Conservation (phyloP, 2,888 invertebrate genomes). For the Heteromurus nitidus region DNA sequence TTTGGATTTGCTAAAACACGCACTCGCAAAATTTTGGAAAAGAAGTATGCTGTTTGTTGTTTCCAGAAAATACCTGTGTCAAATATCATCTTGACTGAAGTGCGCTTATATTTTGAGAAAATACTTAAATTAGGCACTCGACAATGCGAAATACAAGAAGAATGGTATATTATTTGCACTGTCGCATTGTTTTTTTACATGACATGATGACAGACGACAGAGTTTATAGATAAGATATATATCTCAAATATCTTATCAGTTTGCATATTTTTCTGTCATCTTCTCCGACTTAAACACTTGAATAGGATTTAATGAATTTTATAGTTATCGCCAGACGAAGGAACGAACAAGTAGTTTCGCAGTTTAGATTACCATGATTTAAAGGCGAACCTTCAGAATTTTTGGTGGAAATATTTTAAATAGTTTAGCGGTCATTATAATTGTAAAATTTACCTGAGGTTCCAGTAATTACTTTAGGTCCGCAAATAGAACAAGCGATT, state of each 20-base stretch:
- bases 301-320: too few relatives aligned
- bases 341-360: not conserved
- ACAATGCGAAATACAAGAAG: not conserved
- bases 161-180: not conserved
- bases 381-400: not conserved
- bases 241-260: too few relatives aligned
- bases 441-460: too few relatives aligned
- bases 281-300: not conserved
- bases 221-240: too few relatives aligned
- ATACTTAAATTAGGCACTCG: too few relatives aligned
- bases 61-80: too few relatives aligned
- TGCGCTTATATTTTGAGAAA: too few relatives aligned
- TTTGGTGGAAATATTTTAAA: not conserved
- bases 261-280: not conserved
- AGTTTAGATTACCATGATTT: not conserved
- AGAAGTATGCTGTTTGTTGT: too few relatives aligned
- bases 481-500: not conserved
- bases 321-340: not conserved
- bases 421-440: not conserved
- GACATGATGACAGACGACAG: too few relatives aligned
- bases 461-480: too few relatives aligned
- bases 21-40: not conserved
- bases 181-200: not conserved
- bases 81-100: too few relatives aligned
- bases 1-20: not conserved